These are phyloP conservation scores for Limnodromus scolopaceus DNA, from an alignment of 2,797 vertebrate species.

Conservation along the genomic window DNA sequence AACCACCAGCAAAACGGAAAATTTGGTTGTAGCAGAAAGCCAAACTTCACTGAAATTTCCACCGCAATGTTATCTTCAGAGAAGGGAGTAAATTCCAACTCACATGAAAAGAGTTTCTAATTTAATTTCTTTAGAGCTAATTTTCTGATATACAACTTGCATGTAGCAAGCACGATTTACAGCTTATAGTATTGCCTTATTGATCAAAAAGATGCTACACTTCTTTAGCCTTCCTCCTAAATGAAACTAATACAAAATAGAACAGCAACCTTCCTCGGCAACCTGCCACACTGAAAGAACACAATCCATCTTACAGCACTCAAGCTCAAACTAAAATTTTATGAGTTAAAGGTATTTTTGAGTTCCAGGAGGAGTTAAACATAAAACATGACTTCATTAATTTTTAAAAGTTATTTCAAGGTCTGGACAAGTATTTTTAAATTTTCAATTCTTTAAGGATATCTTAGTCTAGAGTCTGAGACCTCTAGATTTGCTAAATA, in stretches of 20 bases:
- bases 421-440: neutral
- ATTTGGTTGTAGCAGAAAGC: neutral
- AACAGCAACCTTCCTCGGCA: neutral
- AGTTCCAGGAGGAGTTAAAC: neutral
- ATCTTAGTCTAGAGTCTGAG: neutral
- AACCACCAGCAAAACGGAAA: neutral
- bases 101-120: neutral
- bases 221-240: neutral
- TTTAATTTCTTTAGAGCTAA: neutral
- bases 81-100: neutral
- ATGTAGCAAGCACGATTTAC: neutral
- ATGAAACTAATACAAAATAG: neutral
- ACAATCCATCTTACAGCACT: neutral
- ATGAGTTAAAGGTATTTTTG: neutral
- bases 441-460: neutral
- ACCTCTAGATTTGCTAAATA: neutral
- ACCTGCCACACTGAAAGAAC: neutral
- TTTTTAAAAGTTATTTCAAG: neutral
- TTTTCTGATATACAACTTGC: neutral
- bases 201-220: neutral
- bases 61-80: neutral
- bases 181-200: neutral
- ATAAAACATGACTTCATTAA: neutral
- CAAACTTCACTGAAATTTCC: neutral
- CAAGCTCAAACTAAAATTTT: neutral